A percentile compares a stretch with the other conserved stretches of the same genome.
Evolutionary conservation across 1,140 invertebrate genomes (phyloP).

Genomic region (Bursaphelenchus mucronatus): DNA sequence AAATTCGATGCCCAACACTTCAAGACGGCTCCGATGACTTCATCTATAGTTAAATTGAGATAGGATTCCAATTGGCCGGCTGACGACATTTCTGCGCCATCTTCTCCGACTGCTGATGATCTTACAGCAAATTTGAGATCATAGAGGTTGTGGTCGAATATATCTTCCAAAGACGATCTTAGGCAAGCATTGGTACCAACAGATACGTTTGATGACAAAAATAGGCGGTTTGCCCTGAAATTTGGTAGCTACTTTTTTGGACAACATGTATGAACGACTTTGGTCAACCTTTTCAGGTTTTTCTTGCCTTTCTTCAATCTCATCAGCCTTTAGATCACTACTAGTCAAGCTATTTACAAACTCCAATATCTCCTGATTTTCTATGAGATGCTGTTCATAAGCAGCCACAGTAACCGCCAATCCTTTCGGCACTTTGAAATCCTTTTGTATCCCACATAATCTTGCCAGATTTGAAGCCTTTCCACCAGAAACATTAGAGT

Average conservation of each 20-base stretch:
- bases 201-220: neutral
- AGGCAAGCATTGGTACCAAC: neutral
- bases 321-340: neutral
- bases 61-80: conserved; percentile 80
- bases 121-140: conserved; percentile 64
- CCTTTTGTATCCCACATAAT: conserved; percentile 5
- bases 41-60: conserved; percentile 66
- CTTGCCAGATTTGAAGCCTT: conserved; percentile 38
- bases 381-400: conserved; percentile 65
- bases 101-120: conserved; percentile 73
- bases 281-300: no score
- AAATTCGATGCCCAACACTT: conserved; percentile 78
- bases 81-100: conserved; percentile 72
- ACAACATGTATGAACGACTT: no score
- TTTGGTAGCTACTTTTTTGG: neutral
- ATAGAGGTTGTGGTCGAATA: conserved; percentile 44
- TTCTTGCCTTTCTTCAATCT: neutral
- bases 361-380: conserved; percentile 43
- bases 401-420: conserved; percentile 68
- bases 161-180: conserved; percentile 18
- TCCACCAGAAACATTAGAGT: conserved; percentile 27
- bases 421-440: conserved; percentile 65
- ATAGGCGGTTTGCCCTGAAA: neutral
- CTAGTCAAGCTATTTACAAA: conserved; percentile 32
- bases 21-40: conserved; percentile 64